These are phyloP conservation scores for Amyelois transitella DNA, from an alignment of 1,140 invertebrate genomes.

Conservation along the genomic window DNA sequence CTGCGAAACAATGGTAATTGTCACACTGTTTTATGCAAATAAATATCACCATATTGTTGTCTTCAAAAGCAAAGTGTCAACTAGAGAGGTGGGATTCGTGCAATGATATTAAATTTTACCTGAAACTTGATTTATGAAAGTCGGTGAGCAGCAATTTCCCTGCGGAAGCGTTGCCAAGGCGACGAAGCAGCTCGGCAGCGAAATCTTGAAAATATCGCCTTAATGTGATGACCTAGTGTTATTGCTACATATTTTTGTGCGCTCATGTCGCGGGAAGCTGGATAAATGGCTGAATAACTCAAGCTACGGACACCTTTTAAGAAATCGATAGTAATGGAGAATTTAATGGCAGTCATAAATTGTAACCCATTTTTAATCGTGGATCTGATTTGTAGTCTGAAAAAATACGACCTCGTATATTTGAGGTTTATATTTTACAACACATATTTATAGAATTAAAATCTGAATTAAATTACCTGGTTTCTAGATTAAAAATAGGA, in stretches of 20 bases:
- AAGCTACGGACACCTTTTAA: background rate
- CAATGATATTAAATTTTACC: constrained; percentile 57
- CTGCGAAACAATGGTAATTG: background rate
- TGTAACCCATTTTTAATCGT: too few species aligned
- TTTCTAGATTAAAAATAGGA: too few species aligned
- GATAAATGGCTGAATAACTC: background rate
- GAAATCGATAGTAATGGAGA: background rate
- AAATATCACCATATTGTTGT: background rate
- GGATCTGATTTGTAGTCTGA: too few species aligned
- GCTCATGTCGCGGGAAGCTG: background rate
- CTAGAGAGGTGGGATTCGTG: constrained; percentile 23
- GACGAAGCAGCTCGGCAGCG: constrained; percentile 16
- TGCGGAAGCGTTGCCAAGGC: constrained; percentile 42
- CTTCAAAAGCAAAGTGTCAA: constrained; percentile 23
- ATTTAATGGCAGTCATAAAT: too few species aligned
- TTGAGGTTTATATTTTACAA: too few species aligned
- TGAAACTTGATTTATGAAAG: constrained; percentile 51
- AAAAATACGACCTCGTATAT: too few species aligned
- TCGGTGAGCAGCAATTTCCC: constrained; percentile 55
- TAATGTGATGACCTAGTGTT: constrained; percentile 21
- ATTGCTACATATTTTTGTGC: constrained; percentile 7
- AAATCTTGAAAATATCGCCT: constrained; percentile 21
- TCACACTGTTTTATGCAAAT: background rate
- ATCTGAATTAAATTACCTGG: too few species aligned
- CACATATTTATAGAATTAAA: too few species aligned